phyloP scores from a whole-genome alignment of 2,797 vertebrate species.

The Pangasius djambal region DNA sequence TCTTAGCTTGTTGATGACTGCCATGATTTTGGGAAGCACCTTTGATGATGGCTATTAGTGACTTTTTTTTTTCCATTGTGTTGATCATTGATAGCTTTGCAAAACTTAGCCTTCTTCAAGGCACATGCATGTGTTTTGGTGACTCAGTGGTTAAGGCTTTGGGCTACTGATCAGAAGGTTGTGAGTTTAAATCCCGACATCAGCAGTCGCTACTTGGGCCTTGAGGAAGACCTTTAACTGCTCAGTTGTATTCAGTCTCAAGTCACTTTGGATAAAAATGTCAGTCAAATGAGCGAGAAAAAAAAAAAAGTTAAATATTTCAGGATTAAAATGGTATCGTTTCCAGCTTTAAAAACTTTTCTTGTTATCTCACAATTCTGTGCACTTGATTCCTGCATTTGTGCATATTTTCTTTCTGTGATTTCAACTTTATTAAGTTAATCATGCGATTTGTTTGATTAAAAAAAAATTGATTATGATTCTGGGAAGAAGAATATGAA shows the following conservation, averaged over 20 bases:
- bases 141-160: not conserved
- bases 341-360: not conserved
- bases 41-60: not conserved
- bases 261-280: not conserved
- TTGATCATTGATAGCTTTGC: not conserved
- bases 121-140: not conserved
- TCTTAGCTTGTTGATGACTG: not conserved
- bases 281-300: not conserved
- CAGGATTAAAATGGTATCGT: not conserved
- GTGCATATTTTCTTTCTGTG: not conserved
- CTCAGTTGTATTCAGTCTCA: not conserved
- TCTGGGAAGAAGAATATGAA: not conserved
- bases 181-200: not conserved
- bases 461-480: not conserved
- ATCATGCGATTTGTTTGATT: not conserved
- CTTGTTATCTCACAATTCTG: not conserved
- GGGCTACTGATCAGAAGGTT: not conserved
- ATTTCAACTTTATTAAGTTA: not conserved
- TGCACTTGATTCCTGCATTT: not conserved
- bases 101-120: not conserved
- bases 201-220: not conserved
- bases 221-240: not conserved
- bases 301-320: not conserved
- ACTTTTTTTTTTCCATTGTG: not conserved
- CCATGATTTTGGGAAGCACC: not conserved